Base-by-base conservation (phyloP, 2,113 vertebrate genomes). In the Vimba vimba region DNA sequence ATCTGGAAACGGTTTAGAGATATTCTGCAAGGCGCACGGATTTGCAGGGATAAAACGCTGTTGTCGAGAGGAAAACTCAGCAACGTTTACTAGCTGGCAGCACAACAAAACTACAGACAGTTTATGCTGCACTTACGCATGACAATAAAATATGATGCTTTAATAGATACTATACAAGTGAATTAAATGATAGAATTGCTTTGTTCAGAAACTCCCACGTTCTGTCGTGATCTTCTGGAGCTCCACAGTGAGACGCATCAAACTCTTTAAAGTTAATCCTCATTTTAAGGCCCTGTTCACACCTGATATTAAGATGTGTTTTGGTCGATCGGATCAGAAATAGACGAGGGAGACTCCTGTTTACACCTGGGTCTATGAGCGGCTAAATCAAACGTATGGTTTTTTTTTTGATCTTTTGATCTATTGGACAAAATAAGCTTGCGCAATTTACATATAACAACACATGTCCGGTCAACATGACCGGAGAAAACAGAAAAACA, bases 1-100 rank as follows among this genome's bases (percentile, higher is more conserved):
- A 87, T 89, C 86, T 90, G 87, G 79, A 69, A 80, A 79, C 21
- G 73, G 69, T 71, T 83, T 74, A 66, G 79, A 77, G 82, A 74
- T 71, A 76, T 85, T 85, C 78, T 76, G 68, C 57, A 69, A 62
- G 50, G 78, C 83, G 55, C 78, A 60, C 19, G 79, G 86, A 75
- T 87, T 87, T 87, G 73, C 68, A 23, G 43, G 79, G 86, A 85
- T 82, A 74, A 68, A 85, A 82, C 25, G 45, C 43, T 27, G 79
- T 80, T 33, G 33, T 19, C 9, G 55, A 78, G 71, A 84, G 77
- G 62, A 84, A 87, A 81, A 83, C 71, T 89, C 86, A 85, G 71
- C 71, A 81, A 33, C 83, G 71, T 82, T 84, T 62, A 84, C 74
- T 85, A 79, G 55, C 69, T 43, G 27, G 69, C 21, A 76, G 64